Conservation (phyloP, 2,113 vertebrate genomes). For the Oriolus oriolus region DNA sequence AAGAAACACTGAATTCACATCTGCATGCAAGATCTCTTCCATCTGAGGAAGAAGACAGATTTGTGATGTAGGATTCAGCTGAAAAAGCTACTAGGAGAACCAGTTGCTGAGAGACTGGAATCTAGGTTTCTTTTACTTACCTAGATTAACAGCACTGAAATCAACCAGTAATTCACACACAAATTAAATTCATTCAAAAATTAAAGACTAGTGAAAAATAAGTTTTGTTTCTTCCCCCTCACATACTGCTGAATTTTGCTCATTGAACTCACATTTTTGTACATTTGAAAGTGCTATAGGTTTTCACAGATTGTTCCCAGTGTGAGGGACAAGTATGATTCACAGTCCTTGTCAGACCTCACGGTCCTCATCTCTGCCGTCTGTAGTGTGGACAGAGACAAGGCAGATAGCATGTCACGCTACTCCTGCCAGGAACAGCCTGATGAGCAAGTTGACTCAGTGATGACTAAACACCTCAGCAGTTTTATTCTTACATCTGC, state of each 20-base stretch:
- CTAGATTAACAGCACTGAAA: neutral
- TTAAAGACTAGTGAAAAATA: neutral
- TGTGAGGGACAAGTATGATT: neutral
- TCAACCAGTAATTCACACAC: neutral
- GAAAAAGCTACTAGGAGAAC: neutral
- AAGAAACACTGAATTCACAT: neutral
- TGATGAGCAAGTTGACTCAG: neutral
- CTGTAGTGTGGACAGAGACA: neutral
- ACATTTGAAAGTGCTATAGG: accelerated
- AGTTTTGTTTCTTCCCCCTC: neutral
- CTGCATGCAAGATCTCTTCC: neutral
- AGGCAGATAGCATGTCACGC: neutral
- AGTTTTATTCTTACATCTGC: neutral
- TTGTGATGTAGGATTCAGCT: neutral
- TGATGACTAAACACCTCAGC: neutral
- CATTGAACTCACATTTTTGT: neutral
- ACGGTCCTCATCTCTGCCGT: neutral
- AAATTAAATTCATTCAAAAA: neutral
- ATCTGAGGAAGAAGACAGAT: neutral
- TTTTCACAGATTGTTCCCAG: neutral
- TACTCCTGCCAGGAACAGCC: neutral
- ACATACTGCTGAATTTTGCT: neutral
- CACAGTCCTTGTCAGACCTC: neutral
- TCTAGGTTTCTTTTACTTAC: neutral
- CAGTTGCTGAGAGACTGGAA: accelerated